A percentile compares a stretch with the other conserved stretches of the same genome.
These are phyloP conservation scores for Tauraco erythrolophus DNA, from an alignment of 2,113 vertebrate genomes.

Conservation along the genomic window DNA sequence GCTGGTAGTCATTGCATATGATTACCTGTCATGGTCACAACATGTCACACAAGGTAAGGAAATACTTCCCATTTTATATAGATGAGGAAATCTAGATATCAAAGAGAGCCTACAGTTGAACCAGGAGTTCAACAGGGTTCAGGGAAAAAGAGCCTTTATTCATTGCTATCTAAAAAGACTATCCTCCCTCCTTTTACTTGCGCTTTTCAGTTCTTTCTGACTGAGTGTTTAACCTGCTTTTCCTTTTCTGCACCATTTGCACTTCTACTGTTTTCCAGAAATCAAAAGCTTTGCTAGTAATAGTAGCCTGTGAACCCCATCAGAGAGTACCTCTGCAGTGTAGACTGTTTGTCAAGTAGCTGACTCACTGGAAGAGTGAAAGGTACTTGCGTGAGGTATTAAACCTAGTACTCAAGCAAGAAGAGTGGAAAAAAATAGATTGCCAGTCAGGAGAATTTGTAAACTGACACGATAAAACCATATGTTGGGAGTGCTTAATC, in stretches of 20 bases:
- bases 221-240: background rate
- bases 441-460: conserved; percentile 3
- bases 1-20: background rate
- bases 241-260: background rate
- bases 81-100: background rate
- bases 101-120: background rate
- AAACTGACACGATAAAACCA: background rate
- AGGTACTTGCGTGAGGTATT: background rate
- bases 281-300: background rate
- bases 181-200: background rate
- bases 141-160: background rate
- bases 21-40: background rate
- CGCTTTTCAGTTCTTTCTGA: background rate
- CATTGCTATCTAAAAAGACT: background rate
- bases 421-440: background rate
- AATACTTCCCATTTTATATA: background rate
- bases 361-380: background rate
- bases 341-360: background rate
- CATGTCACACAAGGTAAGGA: background rate
- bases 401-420: background rate
- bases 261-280: background rate
- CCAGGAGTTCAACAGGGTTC: background rate
- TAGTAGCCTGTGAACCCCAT: background rate
- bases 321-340: background rate
- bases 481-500: conserved; percentile 29